Percentiles rank a stretch among this genome's conserved stretches.
These are phyloP conservation scores for Trichechus manatus DNA, from an alignment of 2,113 vertebrate genomes.

Conservation along the genomic window DNA sequence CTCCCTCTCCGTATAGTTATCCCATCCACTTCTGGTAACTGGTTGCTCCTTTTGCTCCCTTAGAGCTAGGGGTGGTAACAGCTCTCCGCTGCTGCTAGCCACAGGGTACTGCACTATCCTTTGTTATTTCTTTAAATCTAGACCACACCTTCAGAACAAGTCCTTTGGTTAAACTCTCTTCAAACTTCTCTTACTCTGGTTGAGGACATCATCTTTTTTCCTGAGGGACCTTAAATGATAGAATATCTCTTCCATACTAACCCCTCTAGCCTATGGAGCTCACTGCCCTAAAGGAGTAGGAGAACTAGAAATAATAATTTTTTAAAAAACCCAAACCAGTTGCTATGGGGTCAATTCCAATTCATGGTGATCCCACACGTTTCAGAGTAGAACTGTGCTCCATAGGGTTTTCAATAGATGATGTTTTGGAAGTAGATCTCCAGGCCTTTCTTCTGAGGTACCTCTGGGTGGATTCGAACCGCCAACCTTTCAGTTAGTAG, in stretches of 20 bases:
- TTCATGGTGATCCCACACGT: neutral
- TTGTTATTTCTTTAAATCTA: neutral
- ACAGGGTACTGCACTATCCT: no score
- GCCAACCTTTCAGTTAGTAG: neutral
- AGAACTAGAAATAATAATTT: no score
- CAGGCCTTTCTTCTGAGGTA: neutral
- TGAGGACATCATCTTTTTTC: neutral
- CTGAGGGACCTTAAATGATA: neutral
- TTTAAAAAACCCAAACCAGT: no score
- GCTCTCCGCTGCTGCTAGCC: neutral
- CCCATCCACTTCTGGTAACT: neutral
- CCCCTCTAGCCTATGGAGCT: neutral
- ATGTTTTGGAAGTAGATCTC: neutral
- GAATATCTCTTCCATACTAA: neutral
- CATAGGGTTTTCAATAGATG: neutral
- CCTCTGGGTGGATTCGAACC: neutral
- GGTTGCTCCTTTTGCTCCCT: neutral
- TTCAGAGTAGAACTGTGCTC: neutral
- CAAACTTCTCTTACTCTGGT: neutral
- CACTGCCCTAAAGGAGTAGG: neutral
- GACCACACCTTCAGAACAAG: neutral
- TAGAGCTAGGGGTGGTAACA: neutral
- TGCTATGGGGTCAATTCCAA: neutral
- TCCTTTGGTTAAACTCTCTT: neutral
- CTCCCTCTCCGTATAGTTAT: no score